Evolutionary conservation across 1,140 invertebrate genomes (phyloP), one percentile per base, ranked within the genome.

Genomic region (Sycophaga agraensis): DNA sequence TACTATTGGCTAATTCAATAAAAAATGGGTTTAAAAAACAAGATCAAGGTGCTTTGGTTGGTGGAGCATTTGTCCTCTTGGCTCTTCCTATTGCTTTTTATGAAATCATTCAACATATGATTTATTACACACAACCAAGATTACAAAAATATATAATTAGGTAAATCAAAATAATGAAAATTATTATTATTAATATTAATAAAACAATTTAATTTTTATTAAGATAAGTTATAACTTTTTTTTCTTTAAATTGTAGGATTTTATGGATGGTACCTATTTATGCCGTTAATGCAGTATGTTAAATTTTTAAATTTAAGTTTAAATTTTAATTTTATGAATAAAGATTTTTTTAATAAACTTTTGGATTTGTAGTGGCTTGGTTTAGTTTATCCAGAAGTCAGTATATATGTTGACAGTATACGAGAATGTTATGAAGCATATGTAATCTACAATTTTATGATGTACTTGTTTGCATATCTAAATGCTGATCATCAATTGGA

Each of bases 241-340:
- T 66, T 66, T 66, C 53, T 70, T 70, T 67, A 11, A 31, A 68
- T 86, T 86, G 67, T 78, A 93, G 96, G 74, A 94, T 98, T 81
- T 76, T 98, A 68, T 97, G 94, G 94, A 98, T 98, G 95, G 94
- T 98, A 49, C 95, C 95, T 66, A 96, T 97, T 70, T 98, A 98
- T 86, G 92, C 94, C 34, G 75, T 94, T 11, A 96, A 97, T 88
- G 93, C 94, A 65, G 91, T 93, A 85, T 89, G 89, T 86, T n/a
- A n/a, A n/a, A n/a, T n/a, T n/a, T n/a, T 62, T 59, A 67, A 59
- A 60, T 11, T 42, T 31, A 4, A 9, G 40, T 40, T 24, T 26
- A 40, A 34, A 59, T 26, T 28, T 16, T 48, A n/a, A 31, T 2
- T 34, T 34, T 49, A 34, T 35, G 28, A 21, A 63, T 26, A 37